A percentile compares a stretch with the other conserved stretches of the same genome.
phyloP scores from a whole-genome alignment of 53 echinoderm and acorn worm species.

The Actinopyga echinites region DNA sequence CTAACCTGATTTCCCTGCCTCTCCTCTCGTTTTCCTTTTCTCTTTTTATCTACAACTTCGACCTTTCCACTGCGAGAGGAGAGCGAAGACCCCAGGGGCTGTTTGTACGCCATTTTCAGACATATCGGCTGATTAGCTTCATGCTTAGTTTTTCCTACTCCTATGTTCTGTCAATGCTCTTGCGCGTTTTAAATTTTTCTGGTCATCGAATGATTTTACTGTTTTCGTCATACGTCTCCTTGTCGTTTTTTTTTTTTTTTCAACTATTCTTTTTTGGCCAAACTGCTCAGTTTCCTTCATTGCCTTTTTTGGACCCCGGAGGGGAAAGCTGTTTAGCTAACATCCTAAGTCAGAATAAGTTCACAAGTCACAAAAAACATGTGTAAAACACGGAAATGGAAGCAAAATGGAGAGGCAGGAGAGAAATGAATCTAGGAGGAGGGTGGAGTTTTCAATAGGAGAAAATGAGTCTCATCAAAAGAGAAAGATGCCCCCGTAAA shows the following conservation, averaged over 20 bases:
- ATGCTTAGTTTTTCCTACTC: not conserved
- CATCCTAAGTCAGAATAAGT: slow-evolving; percentile 9
- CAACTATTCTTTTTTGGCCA: not conserved
- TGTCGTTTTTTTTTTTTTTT: not conserved
- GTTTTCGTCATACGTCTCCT: slow-evolving; percentile 4
- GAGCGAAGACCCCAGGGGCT: slow-evolving; percentile 25
- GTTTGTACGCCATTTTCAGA: slow-evolving; percentile 47
- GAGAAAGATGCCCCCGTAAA: not conserved
- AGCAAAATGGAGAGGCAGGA: not conserved
- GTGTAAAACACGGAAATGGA: slow-evolving; percentile 9
- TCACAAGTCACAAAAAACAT: slow-evolving; percentile 25
- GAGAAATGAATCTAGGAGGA: not conserved
- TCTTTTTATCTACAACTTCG: not conserved
- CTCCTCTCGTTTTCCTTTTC: not conserved
- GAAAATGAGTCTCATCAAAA: not conserved
- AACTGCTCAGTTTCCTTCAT: not conserved
- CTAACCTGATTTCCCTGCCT: slow-evolving; percentile 28
- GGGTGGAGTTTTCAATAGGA: not conserved
- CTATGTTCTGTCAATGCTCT: slow-evolving; percentile 16
- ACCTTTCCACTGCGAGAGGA: not conserved
- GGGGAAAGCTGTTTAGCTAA: slow-evolving; percentile 23
- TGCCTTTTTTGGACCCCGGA: slow-evolving; percentile 7
- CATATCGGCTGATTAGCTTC: slow-evolving; percentile 40
- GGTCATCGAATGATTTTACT: slow-evolving; percentile 87
- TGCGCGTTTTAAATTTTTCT: slow-evolving; percentile 36